phyloP scores from a whole-genome alignment of 2,113 vertebrate genomes.

The Centropristis striata region DNA sequence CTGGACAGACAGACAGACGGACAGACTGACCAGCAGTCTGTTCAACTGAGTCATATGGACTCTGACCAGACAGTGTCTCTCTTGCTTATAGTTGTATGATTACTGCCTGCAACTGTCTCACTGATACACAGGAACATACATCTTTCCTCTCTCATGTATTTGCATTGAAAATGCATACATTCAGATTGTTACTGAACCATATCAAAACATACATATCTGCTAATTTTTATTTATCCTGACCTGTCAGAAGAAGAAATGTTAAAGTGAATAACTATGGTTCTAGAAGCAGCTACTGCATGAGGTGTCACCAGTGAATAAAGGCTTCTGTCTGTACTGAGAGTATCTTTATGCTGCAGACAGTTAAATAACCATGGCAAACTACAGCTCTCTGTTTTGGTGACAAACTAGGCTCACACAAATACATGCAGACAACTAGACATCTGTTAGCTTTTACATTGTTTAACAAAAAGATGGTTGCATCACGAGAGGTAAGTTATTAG shows the following conservation, averaged over 20 bases:
- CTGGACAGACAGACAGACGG: not conserved
- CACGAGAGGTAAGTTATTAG: not conserved
- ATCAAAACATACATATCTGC: not conserved
- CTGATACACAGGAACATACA: not conserved
- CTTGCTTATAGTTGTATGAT: not conserved
- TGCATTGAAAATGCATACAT: not conserved
- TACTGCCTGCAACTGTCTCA: not conserved
- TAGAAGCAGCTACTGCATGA: not conserved
- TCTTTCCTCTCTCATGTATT: not conserved
- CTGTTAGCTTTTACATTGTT: conserved; percentile 30
- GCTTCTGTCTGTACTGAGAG: not conserved
- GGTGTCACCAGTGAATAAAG: not conserved
- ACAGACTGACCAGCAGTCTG: not conserved
- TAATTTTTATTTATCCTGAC: not conserved
- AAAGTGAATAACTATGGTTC: not conserved
- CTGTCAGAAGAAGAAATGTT: too few relatives aligned
- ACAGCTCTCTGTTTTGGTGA: conserved; percentile 26
- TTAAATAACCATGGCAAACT: conserved; percentile 1
- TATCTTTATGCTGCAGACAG: not conserved
- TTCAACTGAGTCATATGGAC: not conserved
- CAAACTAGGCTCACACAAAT: not conserved
- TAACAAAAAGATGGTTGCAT: conserved; percentile 17
- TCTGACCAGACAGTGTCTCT: not conserved
- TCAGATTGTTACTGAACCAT: not conserved
- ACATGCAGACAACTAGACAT: conserved; percentile 7